Percentiles rank a stretch among this genome's conserved stretches.
Evolutionary conservation across 2,888 invertebrate genomes (phyloP).

Genomic region (Cartodere bifasciata): DNA sequence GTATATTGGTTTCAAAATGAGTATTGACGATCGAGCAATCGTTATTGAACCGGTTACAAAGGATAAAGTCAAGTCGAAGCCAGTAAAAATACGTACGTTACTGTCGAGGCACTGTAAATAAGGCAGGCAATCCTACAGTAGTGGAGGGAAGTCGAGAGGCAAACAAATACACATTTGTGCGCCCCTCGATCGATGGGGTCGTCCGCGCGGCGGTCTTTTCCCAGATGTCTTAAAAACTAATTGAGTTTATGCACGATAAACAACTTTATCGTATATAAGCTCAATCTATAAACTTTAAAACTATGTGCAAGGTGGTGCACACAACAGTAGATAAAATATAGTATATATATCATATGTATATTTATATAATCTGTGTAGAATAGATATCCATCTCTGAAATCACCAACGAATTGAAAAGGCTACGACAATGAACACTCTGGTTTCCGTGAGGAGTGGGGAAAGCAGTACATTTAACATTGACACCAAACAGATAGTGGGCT

Average conservation of each 20-base stretch:
- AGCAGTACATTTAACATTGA: constrained; percentile 35
- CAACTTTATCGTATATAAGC: background rate
- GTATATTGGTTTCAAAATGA: no score
- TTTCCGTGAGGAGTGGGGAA: constrained; percentile 35
- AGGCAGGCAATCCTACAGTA: constrained; percentile 76
- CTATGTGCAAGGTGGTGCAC: constrained; percentile 39
- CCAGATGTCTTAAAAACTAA: constrained; percentile 6
- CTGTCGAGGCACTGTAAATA: constrained; percentile 67
- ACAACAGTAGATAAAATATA: constrained; percentile 39
- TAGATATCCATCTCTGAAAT: constrained; percentile 34
- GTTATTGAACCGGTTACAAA: no score
- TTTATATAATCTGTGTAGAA: constrained; percentile 34
- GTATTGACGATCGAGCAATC: no score
- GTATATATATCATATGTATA: constrained; percentile 30
- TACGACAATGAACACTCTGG: constrained; percentile 39
- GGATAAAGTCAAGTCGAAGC: no score
- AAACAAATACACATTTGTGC: no score
- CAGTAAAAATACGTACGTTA: constrained; percentile 36
- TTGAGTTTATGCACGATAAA: background rate
- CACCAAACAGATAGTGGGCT: constrained; percentile 11
- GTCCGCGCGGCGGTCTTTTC: constrained; percentile 22
- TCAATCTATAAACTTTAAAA: constrained; percentile 28
- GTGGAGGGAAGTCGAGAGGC: constrained; percentile 53
- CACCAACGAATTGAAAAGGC: constrained; percentile 37
- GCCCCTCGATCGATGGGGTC: no score